A percentile compares a stretch with the other conserved stretches of the same genome.
These are phyloP conservation scores for Drosophila silvestris DNA, from an alignment of 2,888 invertebrate species.

Conservation along the genomic window DNA sequence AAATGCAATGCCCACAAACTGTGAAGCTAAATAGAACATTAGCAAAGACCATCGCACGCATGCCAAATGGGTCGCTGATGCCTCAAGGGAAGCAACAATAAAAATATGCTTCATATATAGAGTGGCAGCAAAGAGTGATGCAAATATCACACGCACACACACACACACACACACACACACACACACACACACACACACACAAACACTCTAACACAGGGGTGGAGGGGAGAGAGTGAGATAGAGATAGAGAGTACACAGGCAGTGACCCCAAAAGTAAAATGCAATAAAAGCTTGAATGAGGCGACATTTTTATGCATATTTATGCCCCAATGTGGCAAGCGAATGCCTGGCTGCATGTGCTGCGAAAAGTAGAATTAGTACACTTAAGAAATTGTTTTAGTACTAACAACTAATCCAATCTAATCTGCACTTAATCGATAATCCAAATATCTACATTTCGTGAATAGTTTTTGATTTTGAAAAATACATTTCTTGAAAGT, in stretches of 20 bases:
- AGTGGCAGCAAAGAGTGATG: conserved; percentile 25
- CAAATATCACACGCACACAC: conserved; percentile 21
- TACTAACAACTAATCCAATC: not conserved
- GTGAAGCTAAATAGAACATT: conserved; percentile 63
- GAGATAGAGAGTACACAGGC: conserved; percentile 29
- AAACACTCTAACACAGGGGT: not conserved
- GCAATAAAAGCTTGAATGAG: conserved; percentile 66
- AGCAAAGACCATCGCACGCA: conserved; percentile 32
- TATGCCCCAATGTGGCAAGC: conserved; percentile 53
- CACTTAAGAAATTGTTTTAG: not conserved
- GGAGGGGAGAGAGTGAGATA: not conserved
- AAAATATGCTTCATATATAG: conserved; percentile 42
- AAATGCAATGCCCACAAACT: conserved; percentile 42
- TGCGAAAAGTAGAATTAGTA: not conserved
- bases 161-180: not conserved
- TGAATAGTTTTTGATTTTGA: not conserved
- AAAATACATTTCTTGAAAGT: not conserved
- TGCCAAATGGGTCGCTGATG: conserved; percentile 6
- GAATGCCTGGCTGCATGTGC: conserved; percentile 20
- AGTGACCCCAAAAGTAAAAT: conserved; percentile 61
- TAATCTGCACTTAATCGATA: not conserved
- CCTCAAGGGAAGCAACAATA: conserved; percentile 31
- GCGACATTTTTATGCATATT: conserved; percentile 76
- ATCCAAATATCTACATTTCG: not conserved
- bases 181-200: not conserved